Base-by-base conservation (phyloP, 2,113 vertebrate species). In the Ophiodon elongatus region DNA sequence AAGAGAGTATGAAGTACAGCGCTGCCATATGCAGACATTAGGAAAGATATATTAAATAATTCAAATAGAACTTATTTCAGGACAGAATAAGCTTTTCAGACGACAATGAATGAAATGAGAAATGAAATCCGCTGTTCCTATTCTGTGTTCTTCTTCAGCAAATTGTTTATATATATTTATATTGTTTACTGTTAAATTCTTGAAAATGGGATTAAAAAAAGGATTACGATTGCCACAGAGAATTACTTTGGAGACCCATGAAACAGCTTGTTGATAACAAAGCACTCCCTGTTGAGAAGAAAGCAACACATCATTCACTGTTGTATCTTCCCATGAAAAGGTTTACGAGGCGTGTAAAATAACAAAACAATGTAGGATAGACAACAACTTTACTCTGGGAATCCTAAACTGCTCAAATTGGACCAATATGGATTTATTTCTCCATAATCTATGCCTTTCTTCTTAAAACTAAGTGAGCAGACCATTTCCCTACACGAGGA, bases 51-150 rank as follows among this genome's bases (percentile, higher is more conserved):
- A 33, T 63, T 41, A 17, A 56, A 76, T 15, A 21, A 39, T 56
- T 39, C 15, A 37, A 67, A 59, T 17, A 35, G 39, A 72, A 80
- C 57, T 41, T 29, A 62, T 67, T 76, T 50, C 64, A 59, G 65
- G 62, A 74, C 35, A 73, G 76, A 77, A 83, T 25, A n/a, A 54
- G 59, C 56, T 59, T 81, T 64, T 83, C 39, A 54, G 56, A 74
- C 10, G 8, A 57, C 21, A 43, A 14, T 43, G 41, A 43, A 43
- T 43, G 3, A 43, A 43, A 43, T 68, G 63, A 82, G 56, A 85
- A 9, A 45, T 69, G 62, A 67, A 80, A 69, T 65, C 47, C 29
- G 6, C 60, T 27, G 19, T 43, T 59, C 72, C 35, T 59, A 8
- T 52, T 11, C 7, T 41, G 8, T 54, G 47, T 14, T 27, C n/a